phyloP scores from a whole-genome alignment of 2,113 vertebrate species.

The Motacilla alba region DNA sequence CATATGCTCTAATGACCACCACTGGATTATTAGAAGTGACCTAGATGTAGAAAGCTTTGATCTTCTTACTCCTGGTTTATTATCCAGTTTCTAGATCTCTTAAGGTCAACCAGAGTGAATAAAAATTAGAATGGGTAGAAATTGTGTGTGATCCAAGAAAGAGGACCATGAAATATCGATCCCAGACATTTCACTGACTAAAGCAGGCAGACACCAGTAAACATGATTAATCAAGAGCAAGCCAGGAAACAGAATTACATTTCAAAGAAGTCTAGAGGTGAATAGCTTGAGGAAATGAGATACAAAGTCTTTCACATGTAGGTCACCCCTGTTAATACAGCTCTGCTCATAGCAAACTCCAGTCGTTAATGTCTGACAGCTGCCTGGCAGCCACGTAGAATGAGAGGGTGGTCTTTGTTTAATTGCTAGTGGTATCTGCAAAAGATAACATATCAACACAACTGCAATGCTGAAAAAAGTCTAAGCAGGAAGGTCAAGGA shows the following conservation, averaged over 20 bases:
- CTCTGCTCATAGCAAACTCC: not conserved
- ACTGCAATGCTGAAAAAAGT: not conserved
- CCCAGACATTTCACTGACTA: not conserved
- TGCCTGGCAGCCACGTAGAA: not conserved
- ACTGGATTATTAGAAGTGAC: constrained; percentile 40
- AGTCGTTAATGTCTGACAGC: not conserved
- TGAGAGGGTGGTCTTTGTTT: not conserved
- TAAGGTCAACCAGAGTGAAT: constrained; percentile 3
- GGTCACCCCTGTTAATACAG: constrained; percentile 28
- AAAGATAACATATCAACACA: not conserved
- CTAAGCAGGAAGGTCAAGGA: constrained; percentile 20
- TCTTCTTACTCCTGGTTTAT: constrained; percentile 49
- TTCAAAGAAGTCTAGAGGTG: constrained; percentile 1
- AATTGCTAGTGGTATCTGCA: not conserved
- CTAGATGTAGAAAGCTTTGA: constrained; percentile 52
- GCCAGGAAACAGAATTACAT: not conserved
- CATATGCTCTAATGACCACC: constrained; percentile 23
- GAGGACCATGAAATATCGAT: not conserved
- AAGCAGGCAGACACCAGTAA: not conserved
- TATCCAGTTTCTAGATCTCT: constrained; percentile 30
- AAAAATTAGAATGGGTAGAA: constrained; percentile 1
- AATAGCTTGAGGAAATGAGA: constrained; percentile 38
- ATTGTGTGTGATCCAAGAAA: not conserved
- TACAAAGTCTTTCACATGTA: constrained; percentile 25
- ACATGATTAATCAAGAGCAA: not conserved